Base-by-base conservation (phyloP, 2,888 invertebrate genomes). In the Falcaria lacertinaria region DNA sequence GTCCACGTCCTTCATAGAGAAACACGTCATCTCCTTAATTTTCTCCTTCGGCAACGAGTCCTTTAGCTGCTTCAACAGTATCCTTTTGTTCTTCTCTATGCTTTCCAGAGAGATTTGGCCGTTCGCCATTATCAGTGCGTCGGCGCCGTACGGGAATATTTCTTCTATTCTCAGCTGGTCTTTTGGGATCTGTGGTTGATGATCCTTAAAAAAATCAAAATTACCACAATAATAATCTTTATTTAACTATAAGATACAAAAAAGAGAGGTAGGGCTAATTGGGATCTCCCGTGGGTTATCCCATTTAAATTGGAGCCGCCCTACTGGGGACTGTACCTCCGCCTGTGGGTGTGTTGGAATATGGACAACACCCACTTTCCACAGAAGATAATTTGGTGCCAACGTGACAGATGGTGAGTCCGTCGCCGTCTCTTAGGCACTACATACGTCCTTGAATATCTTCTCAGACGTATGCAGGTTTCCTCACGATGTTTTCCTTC, bases 1-100 rank as follows among this genome's bases (percentile, higher is more conserved):
- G 44, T 89, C 69, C 0, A 89, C 71, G 43, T 90, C 89, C 15
- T 69, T 69, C 89, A 90, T 89, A n/a, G 87, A 84, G 54, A 89
- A 90, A 45, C 89, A 89, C 15, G 79, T 77, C 19, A 85, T 41
- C 11, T 77, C 78, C 43, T 71, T 72, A 15, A 81, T 54, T 34
- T 82, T 75, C 0, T 76, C 77, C 1, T 47, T 44, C 0, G 66
- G 33, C 34, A 83, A 36, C 0, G 52, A 52, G 1, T 57, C 51
- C 48, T 80, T 86, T 1, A 87, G 46, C 39, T 69, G 58, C 0
- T 52, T 47, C 22, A 90, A 45, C 1, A 90, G 48, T 1, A 62
- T 40, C 15, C 89, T 50, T 54, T 90, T 90, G 14, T 80, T 89
- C 17, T 43, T 72, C 48, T 90, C 90, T 36, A 90, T 76, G 35